Conservation (phyloP, 2,888 invertebrate species). For the Drosophila anceps region DNA sequence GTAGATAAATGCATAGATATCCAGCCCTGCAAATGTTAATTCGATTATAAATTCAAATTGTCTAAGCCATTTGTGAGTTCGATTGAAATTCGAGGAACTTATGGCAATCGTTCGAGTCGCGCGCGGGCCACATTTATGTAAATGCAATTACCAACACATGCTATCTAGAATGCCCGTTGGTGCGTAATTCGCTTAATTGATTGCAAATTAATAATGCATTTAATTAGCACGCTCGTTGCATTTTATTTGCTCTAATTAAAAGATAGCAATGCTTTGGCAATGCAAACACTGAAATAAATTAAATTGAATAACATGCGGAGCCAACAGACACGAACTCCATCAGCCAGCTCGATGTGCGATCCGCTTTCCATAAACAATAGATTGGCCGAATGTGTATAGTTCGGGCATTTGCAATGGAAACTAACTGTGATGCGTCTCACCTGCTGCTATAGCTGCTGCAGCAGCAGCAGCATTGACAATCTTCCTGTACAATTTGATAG, state of each 20-base stretch:
- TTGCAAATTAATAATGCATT: slow-evolving; percentile 74
- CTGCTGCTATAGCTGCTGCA: slow-evolving; percentile 15
- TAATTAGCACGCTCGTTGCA: slow-evolving; percentile 62
- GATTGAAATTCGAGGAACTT: not conserved
- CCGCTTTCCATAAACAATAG: slow-evolving; percentile 9
- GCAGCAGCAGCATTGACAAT: slow-evolving; percentile 35
- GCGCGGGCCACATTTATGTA: slow-evolving; percentile 14
- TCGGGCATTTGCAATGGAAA: slow-evolving; percentile 19
- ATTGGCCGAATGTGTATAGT: slow-evolving; percentile 5
- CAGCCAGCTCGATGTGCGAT: slow-evolving; percentile 16
- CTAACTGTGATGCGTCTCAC: slow-evolving; percentile 31
- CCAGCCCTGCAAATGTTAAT: not conserved
- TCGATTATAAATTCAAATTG: slow-evolving; percentile 6
- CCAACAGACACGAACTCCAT: slow-evolving; percentile 7
- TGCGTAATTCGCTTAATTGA: slow-evolving; percentile 70
- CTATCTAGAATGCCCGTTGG: slow-evolving; percentile 27
- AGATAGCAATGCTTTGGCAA: slow-evolving; percentile 59
- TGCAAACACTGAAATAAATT: slow-evolving; percentile 52
- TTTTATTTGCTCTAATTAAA: slow-evolving; percentile 71
- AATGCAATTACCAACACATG: slow-evolving; percentile 43
- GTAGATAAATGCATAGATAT: not conserved
- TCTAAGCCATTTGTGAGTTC: not conserved
- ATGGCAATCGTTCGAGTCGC: not conserved
- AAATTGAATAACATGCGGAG: slow-evolving; percentile 22
- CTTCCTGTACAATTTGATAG: slow-evolving; percentile 22